Conservation (phyloP, 2,113 vertebrate species). For the Gallinago paraguaiae region DNA sequence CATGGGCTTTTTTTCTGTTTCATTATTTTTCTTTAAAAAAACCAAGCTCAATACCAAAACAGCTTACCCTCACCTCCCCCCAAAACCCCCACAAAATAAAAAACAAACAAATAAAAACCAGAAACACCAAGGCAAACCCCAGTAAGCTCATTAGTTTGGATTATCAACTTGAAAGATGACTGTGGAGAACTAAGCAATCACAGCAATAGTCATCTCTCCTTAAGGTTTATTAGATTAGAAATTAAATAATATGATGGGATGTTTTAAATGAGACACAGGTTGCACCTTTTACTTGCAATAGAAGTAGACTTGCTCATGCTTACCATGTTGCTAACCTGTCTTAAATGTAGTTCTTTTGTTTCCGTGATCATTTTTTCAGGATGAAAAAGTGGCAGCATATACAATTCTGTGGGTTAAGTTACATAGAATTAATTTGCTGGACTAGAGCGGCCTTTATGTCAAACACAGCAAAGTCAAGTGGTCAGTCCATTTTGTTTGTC, state of each 20-base stretch:
- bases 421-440: neutral
- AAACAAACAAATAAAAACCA: neutral
- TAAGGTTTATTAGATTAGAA: neutral
- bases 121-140: neutral
- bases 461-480: neutral
- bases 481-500: neutral
- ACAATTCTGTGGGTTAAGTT: neutral
- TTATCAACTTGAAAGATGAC: neutral
- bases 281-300: neutral
- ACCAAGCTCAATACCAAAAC: too few relatives aligned
- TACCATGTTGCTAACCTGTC: neutral
- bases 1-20: neutral
- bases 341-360: neutral
- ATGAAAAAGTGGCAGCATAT: neutral
- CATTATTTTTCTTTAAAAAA: neutral
- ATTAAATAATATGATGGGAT: neutral
- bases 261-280: neutral
- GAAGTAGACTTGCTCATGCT: neutral
- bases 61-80: neutral
- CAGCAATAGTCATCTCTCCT: neutral
- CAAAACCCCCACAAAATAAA: neutral
- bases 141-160: neutral
- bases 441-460: neutral
- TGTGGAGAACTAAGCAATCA: neutral
- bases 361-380: neutral